Evolutionary conservation across 2,797 vertebrate genomes (phyloP), one percentile per base, ranked within the genome.

Genomic region (Potorous gilbertii): DNA sequence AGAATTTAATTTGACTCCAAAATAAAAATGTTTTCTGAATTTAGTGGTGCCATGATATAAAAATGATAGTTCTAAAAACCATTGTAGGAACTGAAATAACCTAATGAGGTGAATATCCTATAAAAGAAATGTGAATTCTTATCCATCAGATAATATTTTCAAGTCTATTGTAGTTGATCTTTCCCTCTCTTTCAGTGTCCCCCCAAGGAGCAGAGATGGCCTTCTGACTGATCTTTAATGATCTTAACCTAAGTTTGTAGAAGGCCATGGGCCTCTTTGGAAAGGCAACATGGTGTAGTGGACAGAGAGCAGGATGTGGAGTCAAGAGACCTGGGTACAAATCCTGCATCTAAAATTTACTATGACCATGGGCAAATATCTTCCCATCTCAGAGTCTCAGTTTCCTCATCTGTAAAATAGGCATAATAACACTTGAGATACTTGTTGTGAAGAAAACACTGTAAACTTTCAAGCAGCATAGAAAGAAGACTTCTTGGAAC

Each of bases 301-400:
- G 9, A 46, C 74, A 81, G 66, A 81, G 18, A 1, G n/a, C 8
- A 81, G 40, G 8, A 46, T 81, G 40, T 81, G 18, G 18, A 81
- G 40, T 27, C 74, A 46, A 46, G 97, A 95, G 97, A 95, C 97
- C 93, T 91, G 92, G 96, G 96, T 62, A 97, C 96, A 96, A 94
- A 0, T 46, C 40, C 74, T 81, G n/a, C 74, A 27, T 81, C 74
- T 81, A 81, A 81, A 40, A 46, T 16, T n/a, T n/a, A n/a, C 40
- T 81, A 27, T 46, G 74, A 46, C 40, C 74, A 81, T 27, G 40
- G 8, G 40, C 40, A 81, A 81, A 10, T 81, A 0, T 91, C 89
- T 91, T 11, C 0, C 89, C 96, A 55, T 91, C 96, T 96, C 96
- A 91, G 90, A 56, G 50, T 16, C 28, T n/a, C 55, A 90, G 40